Evolutionary conservation across 2,888 invertebrate species (phyloP), one percentile per base, ranked within the genome.

Genomic region (Platypus cylindrus): DNA sequence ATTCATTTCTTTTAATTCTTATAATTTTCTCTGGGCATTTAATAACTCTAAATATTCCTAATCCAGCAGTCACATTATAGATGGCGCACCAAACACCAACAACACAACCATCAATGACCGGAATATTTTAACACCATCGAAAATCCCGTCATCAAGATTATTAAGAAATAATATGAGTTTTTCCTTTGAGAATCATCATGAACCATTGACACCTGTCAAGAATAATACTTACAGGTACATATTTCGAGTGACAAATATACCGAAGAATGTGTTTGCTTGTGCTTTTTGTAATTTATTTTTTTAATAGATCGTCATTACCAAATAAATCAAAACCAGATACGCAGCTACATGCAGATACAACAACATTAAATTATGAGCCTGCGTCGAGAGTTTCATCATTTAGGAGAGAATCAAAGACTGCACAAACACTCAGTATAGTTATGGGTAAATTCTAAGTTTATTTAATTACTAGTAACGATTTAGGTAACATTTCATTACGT

Each of bases 331-430:
- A 23, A 12, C 15, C 17, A 13, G 32, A 36, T 16, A 70, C 70
- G 51, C 71, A 71, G 0, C 59, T 69, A 3, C 67, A 67, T 40
- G 64, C 73, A 18, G 65, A 73, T 12, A 66, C 69, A 22, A 60
- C 66, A 23, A 68, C 70, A 30, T 39, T 61, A 16, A 73, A 70
- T 48, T 70, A 68, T 48, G 63, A 63, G 38, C 59, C 61, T 2
- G 58, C 62, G 9, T 55, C 59, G 11, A 60, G 78, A 44, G 77
- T 79, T 1, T 77, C 77, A 1, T 78, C 76, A 5, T 61, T 78
- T 37, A 69, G 82, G 32, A 66, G 85, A 31, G 89, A 89, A 55
- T 84, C 82, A 3, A 89, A 89, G 63, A 87, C 89, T 0, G 86
- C 86, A 3, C 85, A 86, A 54, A 87, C 87, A 0, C 58, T 89